phyloP scores from a whole-genome alignment of 2,888 invertebrate genomes.

The Hanleya hanleyi region DNA sequence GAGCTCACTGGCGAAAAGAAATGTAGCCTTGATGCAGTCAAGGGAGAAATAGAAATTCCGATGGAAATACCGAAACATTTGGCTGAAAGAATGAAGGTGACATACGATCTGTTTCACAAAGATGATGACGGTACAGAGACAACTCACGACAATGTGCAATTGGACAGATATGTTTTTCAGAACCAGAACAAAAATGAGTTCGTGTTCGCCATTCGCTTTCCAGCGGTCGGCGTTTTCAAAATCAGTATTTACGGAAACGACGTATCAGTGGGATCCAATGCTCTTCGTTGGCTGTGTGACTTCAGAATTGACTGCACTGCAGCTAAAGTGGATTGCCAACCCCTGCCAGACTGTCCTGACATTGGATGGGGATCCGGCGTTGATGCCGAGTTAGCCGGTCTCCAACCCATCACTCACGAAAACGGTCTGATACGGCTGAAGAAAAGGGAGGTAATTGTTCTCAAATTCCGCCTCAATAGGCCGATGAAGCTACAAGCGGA shows the following conservation, averaged over 20 bases:
- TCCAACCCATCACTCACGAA: conserved; percentile 50
- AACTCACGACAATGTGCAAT: conserved; percentile 1
- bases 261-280: conserved; percentile 28
- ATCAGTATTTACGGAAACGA: conserved; percentile 50
- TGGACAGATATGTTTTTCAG: conserved; percentile 18
- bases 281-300: conserved; percentile 41
- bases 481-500: background rate
- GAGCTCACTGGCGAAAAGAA: conserved; percentile 38
- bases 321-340: conserved; percentile 35
- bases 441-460: conserved; percentile 4
- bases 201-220: conserved; percentile 40
- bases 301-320: conserved; percentile 56
- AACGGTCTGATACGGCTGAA: conserved; percentile 47
- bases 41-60: conserved; percentile 42
- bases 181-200: conserved; percentile 1
- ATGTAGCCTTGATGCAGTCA: conserved; percentile 41
- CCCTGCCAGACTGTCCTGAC: conserved; percentile 55
- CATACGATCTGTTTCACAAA: conserved; percentile 45
- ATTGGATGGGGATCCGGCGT: conserved; percentile 54
- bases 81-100: conserved; percentile 30
- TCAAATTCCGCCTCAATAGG: background rate
- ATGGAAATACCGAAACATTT: conserved; percentile 26
- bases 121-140: conserved; percentile 18
- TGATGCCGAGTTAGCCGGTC: conserved; percentile 45
- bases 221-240: conserved; percentile 51